Base-by-base conservation (phyloP, 2,113 vertebrate species). In the Cisticola juncidis region DNA sequence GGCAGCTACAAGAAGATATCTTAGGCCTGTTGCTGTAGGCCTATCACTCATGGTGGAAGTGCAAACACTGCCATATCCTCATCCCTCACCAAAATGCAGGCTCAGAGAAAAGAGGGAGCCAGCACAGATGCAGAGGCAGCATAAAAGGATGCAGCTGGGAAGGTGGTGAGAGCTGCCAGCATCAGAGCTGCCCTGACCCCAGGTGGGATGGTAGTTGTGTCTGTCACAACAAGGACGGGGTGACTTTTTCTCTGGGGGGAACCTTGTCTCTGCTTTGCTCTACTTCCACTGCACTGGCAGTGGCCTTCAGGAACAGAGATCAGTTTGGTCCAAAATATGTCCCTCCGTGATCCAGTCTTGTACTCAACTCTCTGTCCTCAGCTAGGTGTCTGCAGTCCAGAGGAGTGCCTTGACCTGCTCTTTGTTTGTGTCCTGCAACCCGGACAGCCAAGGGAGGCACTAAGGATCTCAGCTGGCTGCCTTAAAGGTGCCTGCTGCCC, bases 41-140 rank as follows among this genome's bases (percentile, higher is more conserved):
- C 36, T 42, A 8, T 66, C 4, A 0, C 12, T 78, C 48, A n/a
- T 29, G 3, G 4, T 1, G 1, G 5, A 11, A 12, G 3, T 18
- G 17, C 19, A 45, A 14, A 38, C 45, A 65, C 50, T 64, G 25
- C 25, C 54, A 44, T 18, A 21, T 12, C 50, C 9, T 22, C 45
- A 61, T 44, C 7, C 14, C 22, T 57, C 48, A 54, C 33, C 53
- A 53, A 88, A 60, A 73, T 8, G 19, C 22, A 72, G 24, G 31
- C 47, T 81, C 33, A 57, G 45, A 81, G 58, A 61, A 92, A 79
- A 74, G 14, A 36, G 11, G 10, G 26, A 86, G 36, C 8, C 31
- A 72, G 14, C 3, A 80, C 24, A 31, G 44, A 56, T 14, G 2
- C 48, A 64, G 12, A 8, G 14, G 9, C 3, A 4, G 31, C 31